Evolutionary conservation across 2,888 invertebrate genomes (phyloP).

Genomic region (Apamea sordens): DNA sequence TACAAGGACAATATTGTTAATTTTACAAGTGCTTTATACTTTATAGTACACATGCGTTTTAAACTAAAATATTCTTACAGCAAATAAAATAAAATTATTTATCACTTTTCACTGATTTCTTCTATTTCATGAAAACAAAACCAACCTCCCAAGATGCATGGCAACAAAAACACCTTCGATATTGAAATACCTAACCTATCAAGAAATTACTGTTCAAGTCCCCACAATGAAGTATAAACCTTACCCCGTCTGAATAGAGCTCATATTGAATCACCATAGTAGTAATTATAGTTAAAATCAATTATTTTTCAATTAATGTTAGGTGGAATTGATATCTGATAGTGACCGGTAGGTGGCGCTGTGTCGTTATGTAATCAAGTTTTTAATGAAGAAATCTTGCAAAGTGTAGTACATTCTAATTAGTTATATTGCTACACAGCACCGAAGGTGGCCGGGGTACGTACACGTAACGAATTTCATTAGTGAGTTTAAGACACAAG

Average conservation of each 20-base stretch:
- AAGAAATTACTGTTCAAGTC: conserved; percentile 22
- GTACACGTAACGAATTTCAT: conserved; percentile 23
- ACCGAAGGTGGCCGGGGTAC: neutral
- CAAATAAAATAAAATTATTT: neutral
- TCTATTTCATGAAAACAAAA: conserved; percentile 19
- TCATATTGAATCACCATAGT: conserved; percentile 60
- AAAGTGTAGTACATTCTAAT: conserved; percentile 54
- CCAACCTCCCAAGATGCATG: conserved; percentile 26
- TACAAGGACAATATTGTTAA: neutral
- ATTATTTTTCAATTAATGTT: conserved; percentile 81
- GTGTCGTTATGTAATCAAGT: conserved; percentile 49
- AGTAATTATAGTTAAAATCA: conserved; percentile 76
- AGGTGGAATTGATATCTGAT: conserved; percentile 57
- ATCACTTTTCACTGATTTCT: conserved; percentile 24
- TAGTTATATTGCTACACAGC: conserved; percentile 22
- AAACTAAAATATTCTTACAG: conserved; percentile 2
- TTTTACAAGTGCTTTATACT: conserved; percentile 20
- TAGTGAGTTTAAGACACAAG: neutral
- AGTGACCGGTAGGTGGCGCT: conserved; percentile 58
- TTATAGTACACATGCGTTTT: conserved; percentile 13
- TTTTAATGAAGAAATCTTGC: conserved; percentile 53
- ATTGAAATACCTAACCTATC: conserved; percentile 43
- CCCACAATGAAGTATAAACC: conserved; percentile 39
- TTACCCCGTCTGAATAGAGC: conserved; percentile 53
- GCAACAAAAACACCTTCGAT: conserved; percentile 27